These are phyloP conservation scores for Anser cygnoides DNA, from an alignment of 2,113 vertebrate species.

Conservation along the genomic window DNA sequence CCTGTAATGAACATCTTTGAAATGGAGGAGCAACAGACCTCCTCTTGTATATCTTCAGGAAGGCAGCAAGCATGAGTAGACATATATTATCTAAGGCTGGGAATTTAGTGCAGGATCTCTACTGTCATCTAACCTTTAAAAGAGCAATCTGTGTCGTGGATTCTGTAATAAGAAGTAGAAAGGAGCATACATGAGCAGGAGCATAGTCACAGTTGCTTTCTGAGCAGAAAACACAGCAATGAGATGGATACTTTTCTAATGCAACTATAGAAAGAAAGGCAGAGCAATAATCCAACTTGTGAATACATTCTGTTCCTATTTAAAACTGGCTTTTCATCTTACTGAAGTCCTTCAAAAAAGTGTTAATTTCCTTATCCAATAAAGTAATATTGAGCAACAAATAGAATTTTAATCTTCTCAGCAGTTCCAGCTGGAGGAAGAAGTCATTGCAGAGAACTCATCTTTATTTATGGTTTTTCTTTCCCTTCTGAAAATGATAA, in stretches of 20 bases:
- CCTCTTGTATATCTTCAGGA: neutral
- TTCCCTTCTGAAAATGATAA: neutral
- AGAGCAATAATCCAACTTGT: neutral
- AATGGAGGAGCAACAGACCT: neutral
- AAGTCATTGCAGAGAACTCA: neutral
- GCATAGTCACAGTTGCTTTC: neutral
- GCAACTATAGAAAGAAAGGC: neutral
- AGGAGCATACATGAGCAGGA: neutral
- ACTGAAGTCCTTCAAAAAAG: neutral
- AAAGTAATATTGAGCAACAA: neutral
- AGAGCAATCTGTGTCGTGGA: neutral
- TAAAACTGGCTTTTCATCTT: neutral
- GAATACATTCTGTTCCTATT: neutral
- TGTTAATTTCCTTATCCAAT: neutral
- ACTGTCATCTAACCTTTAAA: neutral
- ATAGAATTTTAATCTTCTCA: neutral
- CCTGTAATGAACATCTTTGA: neutral
- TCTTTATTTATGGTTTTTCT: neutral
- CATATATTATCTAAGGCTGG: neutral
- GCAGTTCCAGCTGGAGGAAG: neutral
- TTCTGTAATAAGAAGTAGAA: neutral
- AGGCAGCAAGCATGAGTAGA: neutral
- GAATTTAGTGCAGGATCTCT: neutral
- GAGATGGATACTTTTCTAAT: neutral
- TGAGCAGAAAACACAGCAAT: neutral